Percentiles rank a stretch among this genome's conserved stretches.
phyloP scores from a whole-genome alignment of 2,797 vertebrate species.

The Philypnodon macrostomus region DNA sequence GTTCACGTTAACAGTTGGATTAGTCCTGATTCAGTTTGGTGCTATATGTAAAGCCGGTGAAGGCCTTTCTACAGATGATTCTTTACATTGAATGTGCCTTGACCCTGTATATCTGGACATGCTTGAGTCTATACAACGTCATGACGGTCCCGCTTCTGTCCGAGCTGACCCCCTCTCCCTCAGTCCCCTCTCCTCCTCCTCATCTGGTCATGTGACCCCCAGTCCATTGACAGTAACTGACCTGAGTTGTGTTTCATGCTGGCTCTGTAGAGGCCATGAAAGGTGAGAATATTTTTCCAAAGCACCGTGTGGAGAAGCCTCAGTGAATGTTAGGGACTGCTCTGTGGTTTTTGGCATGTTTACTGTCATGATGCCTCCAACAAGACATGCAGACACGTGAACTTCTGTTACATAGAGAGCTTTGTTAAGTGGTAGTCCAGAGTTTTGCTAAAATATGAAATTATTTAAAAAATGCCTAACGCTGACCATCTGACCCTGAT shows the following conservation, averaged over 20 bases:
- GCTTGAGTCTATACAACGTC: neutral
- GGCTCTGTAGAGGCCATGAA: constrained; percentile 69
- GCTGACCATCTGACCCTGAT: too few relatives aligned
- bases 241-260: constrained; percentile 76
- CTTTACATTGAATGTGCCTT: too few relatives aligned
- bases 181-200: neutral
- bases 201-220: constrained; percentile 19
- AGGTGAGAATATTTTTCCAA: constrained; percentile 65
- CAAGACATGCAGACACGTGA: neutral
- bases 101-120: neutral
- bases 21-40: too few relatives aligned
- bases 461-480: too few relatives aligned
- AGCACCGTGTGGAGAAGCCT: constrained; percentile 27
- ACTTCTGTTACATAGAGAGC: too few relatives aligned
- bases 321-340: neutral
- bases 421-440: too few relatives aligned
- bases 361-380: neutral
- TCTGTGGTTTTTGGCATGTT: neutral
- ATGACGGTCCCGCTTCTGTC: constrained; percentile 7
- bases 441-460: too few relatives aligned
- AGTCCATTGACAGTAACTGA: constrained; percentile 56
- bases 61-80: too few relatives aligned
- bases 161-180: constrained; percentile 17
- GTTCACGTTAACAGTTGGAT: too few relatives aligned
- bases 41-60: too few relatives aligned